A percentile compares a stretch with the other conserved stretches of the same genome.
Conservation (phyloP, 2,797 vertebrate species). For the Pseudochromis fuscus region DNA sequence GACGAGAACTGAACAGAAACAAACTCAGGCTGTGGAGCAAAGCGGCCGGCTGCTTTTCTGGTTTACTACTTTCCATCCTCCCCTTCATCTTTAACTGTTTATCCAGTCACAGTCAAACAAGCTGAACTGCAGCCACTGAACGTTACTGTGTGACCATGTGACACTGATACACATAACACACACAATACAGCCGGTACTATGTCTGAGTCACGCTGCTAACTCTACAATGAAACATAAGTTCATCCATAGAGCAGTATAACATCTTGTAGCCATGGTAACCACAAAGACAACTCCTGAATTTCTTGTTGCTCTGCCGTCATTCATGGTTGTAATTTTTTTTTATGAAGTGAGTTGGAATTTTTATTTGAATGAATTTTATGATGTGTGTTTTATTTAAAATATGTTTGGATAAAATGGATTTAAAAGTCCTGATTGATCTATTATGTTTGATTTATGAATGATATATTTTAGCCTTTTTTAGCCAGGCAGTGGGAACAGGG, state of each 20-base stretch:
- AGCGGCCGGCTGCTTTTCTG: not conserved
- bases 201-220: not conserved
- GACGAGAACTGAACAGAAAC: constrained; percentile 13
- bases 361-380: constrained; percentile 33
- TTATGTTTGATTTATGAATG: too few species aligned
- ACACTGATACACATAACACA: too few species aligned
- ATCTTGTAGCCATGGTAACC: not conserved
- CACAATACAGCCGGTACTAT: not conserved
- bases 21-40: constrained; percentile 17
- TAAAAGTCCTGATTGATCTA: not conserved
- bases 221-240: not conserved
- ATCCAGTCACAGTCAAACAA: not conserved
- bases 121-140: not conserved
- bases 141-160: not conserved
- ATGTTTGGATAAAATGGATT: constrained; percentile 51
- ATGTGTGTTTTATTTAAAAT: constrained; percentile 53
- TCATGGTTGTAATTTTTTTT: not conserved
- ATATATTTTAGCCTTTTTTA: too few species aligned
- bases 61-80: not conserved
- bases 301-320: not conserved
- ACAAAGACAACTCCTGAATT: not conserved
- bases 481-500: too few species aligned
- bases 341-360: constrained; percentile 11
- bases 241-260: not conserved
- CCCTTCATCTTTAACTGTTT: not conserved